Base-by-base conservation (phyloP, 2,888 invertebrate genomes). In the Volucella bombylans region DNA sequence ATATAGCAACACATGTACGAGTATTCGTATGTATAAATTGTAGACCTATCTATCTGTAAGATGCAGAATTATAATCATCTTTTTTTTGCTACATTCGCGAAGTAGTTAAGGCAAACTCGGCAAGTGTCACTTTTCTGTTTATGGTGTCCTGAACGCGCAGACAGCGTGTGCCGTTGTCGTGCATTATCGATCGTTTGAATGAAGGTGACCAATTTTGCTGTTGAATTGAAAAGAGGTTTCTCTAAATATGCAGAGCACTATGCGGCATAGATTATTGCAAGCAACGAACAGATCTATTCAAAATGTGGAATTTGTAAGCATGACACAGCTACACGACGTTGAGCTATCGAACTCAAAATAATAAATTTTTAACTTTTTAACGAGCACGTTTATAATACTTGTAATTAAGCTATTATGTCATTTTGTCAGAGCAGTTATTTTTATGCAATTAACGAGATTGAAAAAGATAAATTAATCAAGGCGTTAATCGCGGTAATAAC, bases 101-200 rank as follows among this genome's bases (percentile, higher is more conserved):
- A 14, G 10, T 41, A 59, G 73, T 64, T 73, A 79, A 68, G 82
- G 79, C 73, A 50, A 73, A 55, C 65, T 39, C 61, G 45, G 61
- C 69, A 65, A 31, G 77, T 67, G 67, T 50, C 55, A 57, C 41
- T 82, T 61, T 57, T 57, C 87, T 87, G 86, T 87, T 87, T 88
- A 88, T 87, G 87, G 87, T 31, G 77, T 78, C 76, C 69, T 80
- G 61, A 82, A 87, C 87, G 87, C 83, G 87, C 83, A 86, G 86
- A 88, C 86, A 87, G 85, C 87, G 88, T 87, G 88, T 88, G 88
- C 88, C 87, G 87, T 86, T 86, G 81, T 79, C 86, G 65, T 86
- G 81, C 81, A 67, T 68, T 85, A 85, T 67, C 69, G 69, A 83
- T 65, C 79, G 71, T 74, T 55, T 55, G 76, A 45, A 45, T 62